phyloP scores from a whole-genome alignment of 2,888 invertebrate genomes.

The Clepsis dumicolana region DNA sequence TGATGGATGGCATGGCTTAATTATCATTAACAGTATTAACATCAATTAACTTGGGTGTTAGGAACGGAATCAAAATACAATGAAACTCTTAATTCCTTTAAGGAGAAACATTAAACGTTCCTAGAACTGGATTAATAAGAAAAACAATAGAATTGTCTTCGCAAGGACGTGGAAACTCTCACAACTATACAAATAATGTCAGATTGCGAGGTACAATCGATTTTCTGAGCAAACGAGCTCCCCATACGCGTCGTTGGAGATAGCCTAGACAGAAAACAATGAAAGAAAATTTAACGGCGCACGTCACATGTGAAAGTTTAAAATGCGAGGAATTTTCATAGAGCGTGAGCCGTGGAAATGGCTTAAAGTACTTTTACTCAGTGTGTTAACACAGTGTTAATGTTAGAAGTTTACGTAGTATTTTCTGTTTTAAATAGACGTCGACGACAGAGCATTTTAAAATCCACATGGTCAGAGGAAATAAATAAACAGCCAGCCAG shows the following conservation, averaged over 20 bases:
- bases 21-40: too few relatives aligned
- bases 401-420: not conserved
- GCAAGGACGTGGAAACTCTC: conserved; percentile 39
- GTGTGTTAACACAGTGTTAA: too few relatives aligned
- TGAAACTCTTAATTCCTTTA: conserved; percentile 8
- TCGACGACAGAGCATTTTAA: not conserved
- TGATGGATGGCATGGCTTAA: too few relatives aligned
- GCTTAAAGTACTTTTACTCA: conserved; percentile 16
- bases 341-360: conserved; percentile 8
- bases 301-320: conserved; percentile 38
- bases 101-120: conserved; percentile 22
- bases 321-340: conserved; percentile 23
- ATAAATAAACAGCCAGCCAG: too few relatives aligned
- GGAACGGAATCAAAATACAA: not conserved
- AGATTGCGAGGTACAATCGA: conserved; percentile 35
- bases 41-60: too few relatives aligned
- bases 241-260: conserved; percentile 19
- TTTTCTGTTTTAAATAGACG: not conserved
- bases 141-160: conserved; percentile 39
- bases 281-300: conserved; percentile 25
- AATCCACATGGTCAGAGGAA: not conserved
- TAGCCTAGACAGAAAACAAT: conserved; percentile 38
- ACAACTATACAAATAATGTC: conserved; percentile 27
- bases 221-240: conserved; percentile 15
- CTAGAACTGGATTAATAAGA: conserved; percentile 35